Base-by-base conservation (phyloP, 2,888 invertebrate species). In the Polydrusus cervinus region DNA sequence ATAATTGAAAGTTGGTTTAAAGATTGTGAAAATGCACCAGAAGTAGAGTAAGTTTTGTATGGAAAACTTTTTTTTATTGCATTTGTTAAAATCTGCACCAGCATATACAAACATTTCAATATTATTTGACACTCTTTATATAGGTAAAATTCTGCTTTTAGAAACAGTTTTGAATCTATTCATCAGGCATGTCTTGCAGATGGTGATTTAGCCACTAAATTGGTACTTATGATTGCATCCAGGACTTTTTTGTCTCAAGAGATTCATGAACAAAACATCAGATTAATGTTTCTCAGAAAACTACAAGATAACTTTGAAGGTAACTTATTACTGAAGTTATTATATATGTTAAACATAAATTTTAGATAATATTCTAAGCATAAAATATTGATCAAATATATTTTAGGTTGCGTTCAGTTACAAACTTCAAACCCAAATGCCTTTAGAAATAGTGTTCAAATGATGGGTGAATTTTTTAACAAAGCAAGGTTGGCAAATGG, bases 391-490 rank as follows among this genome's bases (percentile, higher is more conserved):
- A n/a, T n/a, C n/a, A n/a, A n/a, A n/a, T 20, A 38, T 10, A 57
- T 78, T 81, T 75, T 57, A 83, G 83, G 77, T 51, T 68, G 80
- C 43, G 77, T 77, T 34, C 66, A 79, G 30, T 38, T 83, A 45
- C 80, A 81, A 67, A 78, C 75, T 45, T 74, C 74, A 1, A 84
- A 83, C 80, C 81, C 83, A 25, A 57, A 65, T 43, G 78, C 76
- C 30, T 88, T 88, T 80, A 81, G 86, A 13, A 88, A 87, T 80
- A 80, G 85, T 65, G 81, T 87, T 34, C 83, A 81, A 68, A 82
- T 89, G 74, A 80, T 89, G 64, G 86, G 87, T 3, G 86, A 86
- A 72, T 85, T 85, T 78, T 86, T 82, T 67, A 81, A 84, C 71
- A 85, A 83, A 81, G 84, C 85, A 7, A 83, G 81, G 75, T 67